A percentile compares a stretch with the other conserved stretches of the same genome.
phyloP scores from a whole-genome alignment of 1,140 invertebrate genomes.

The Vanessa atalanta region DNA sequence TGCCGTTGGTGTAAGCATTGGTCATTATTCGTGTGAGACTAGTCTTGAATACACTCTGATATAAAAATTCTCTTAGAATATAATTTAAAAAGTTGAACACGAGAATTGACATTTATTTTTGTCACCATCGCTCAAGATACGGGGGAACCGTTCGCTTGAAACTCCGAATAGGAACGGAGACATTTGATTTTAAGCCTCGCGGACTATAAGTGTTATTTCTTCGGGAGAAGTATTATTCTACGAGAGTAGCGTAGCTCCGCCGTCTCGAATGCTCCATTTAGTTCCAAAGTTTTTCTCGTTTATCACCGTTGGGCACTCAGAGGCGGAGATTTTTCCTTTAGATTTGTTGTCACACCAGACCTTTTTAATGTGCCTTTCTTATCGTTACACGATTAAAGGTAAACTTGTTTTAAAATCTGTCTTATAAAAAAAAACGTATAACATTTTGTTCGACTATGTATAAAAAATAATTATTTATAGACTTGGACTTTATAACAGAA shows the following conservation, averaged over 20 bases:
- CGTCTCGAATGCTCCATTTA: conserved; percentile 81
- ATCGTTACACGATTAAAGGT: conserved; percentile 75
- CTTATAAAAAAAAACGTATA: too few species aligned
- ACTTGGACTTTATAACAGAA: too few species aligned
- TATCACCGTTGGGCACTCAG: conserved; percentile 80
- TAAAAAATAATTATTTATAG: too few species aligned
- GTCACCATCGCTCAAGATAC: conserved; percentile 67
- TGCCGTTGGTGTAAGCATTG: neutral
- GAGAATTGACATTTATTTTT: conserved; percentile 65
- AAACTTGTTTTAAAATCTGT: conserved; percentile 54
- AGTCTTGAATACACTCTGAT: neutral
- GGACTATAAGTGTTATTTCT: conserved; percentile 81
- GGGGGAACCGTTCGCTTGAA: conserved; percentile 54
- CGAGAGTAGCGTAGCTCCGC: conserved; percentile 73
- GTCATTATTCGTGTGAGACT: neutral
- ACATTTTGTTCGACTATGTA: too few species aligned
- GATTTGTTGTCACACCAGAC: conserved; percentile 82
- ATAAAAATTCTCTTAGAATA: conserved; percentile 18
- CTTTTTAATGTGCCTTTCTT: conserved; percentile 81
- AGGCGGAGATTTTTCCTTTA: conserved; percentile 81
- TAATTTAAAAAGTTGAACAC: conserved; percentile 34
- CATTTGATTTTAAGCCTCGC: conserved; percentile 81
- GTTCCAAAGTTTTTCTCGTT: conserved; percentile 81
- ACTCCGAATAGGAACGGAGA: conserved; percentile 69
- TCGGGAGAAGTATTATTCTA: conserved; percentile 79